Conservation (phyloP, 2,113 vertebrate genomes). For the Dromiciops gliroides region DNA sequence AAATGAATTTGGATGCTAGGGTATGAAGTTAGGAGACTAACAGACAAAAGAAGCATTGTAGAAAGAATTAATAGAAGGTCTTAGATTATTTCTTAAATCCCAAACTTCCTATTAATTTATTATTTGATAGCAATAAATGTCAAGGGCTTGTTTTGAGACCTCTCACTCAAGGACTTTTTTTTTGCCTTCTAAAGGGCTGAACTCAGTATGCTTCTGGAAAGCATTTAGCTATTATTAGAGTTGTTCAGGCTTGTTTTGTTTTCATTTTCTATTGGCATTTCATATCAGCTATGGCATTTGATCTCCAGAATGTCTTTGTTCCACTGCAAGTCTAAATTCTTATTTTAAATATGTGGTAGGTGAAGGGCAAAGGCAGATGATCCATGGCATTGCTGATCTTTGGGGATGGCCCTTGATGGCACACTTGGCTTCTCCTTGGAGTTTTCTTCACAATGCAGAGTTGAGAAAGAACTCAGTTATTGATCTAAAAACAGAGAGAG, state of each 20-base stretch:
- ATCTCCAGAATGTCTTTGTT: constrained; percentile 62
- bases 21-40: not conserved
- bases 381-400: constrained; percentile 45
- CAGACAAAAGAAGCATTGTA: constrained; percentile 1
- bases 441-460: constrained; percentile 55
- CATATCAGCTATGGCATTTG: constrained; percentile 57
- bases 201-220: constrained; percentile 36
- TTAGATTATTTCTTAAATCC: not conserved
- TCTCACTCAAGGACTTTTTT: not conserved
- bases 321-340: constrained; percentile 41
- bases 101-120: not conserved
- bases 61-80: constrained; percentile 27
- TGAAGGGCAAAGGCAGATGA: constrained; percentile 26
- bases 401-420: constrained; percentile 47
- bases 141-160: not conserved
- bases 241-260: constrained; percentile 50
- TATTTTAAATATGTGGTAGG: constrained; percentile 60
- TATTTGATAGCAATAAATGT: constrained; percentile 15
- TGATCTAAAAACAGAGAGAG: constrained; percentile 83
- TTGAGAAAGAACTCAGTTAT: constrained; percentile 71
- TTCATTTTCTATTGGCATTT: constrained; percentile 61
- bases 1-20: constrained; percentile 36
- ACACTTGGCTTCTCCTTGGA: constrained; percentile 64
- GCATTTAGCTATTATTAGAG: constrained; percentile 53
- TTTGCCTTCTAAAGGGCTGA: constrained; percentile 56